phyloP scores from a whole-genome alignment of 2,888 invertebrate genomes.

The Mesopsocus fuscifrons region DNA sequence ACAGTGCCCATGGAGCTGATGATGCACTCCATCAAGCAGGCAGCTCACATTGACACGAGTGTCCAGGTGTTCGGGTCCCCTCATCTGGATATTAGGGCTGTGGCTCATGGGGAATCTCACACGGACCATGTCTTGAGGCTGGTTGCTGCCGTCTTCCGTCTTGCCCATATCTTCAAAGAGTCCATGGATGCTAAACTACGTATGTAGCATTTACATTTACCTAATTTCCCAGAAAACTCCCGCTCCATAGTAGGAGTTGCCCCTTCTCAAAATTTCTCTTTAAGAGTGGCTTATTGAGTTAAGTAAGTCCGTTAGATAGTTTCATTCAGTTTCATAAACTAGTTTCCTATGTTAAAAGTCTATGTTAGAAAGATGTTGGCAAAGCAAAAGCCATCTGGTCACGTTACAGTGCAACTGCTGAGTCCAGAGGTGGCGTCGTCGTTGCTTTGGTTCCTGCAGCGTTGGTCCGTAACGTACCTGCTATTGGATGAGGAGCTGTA shows the following conservation, averaged over 20 bases:
- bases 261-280: too few relatives aligned
- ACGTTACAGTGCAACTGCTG: slow-evolving; percentile 29
- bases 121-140: slow-evolving; percentile 43
- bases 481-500: slow-evolving; percentile 39
- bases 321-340: too few relatives aligned
- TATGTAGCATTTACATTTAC: too few relatives aligned
- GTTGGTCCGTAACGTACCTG: slow-evolving; percentile 45
- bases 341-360: too few relatives aligned
- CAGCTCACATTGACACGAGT: slow-evolving; percentile 27
- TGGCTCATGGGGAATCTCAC: slow-evolving; percentile 25
- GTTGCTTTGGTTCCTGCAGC: slow-evolving; percentile 57
- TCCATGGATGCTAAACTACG: slow-evolving; percentile 46
- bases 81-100: slow-evolving; percentile 22
- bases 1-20: slow-evolving; percentile 46
- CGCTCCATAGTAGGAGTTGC: too few relatives aligned
- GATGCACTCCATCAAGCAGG: slow-evolving; percentile 36
- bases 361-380: too few relatives aligned
- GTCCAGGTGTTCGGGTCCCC: slow-evolving; percentile 30
- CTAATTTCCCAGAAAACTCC: too few relatives aligned
- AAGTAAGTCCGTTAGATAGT: too few relatives aligned
- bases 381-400: too few relatives aligned
- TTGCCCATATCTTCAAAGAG: slow-evolving; percentile 56
- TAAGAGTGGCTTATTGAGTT: too few relatives aligned
- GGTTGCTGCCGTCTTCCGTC: slow-evolving; percentile 46
- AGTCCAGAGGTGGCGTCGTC: slow-evolving; percentile 65